These are phyloP conservation scores for Gryon sp. DNA, from an alignment of 1,140 invertebrate species.

Conservation along the genomic window DNA sequence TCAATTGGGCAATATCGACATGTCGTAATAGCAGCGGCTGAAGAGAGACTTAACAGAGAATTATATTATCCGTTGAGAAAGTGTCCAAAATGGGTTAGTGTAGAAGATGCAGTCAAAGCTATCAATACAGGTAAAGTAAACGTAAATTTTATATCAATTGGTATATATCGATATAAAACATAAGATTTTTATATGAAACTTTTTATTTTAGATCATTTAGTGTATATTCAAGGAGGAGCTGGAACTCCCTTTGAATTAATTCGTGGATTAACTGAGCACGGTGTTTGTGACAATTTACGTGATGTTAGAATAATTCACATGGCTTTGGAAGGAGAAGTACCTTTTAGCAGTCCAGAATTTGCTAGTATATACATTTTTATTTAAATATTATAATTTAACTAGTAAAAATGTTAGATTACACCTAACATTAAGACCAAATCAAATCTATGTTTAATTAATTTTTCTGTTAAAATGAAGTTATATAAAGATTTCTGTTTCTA, in stretches of 20 bases:
- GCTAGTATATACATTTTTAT: constrained; percentile 68
- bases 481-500: constrained; percentile 59
- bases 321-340: constrained; percentile 92
- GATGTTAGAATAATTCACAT: constrained; percentile 92
- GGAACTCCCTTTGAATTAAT: constrained; percentile 90
- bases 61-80: constrained; percentile 73
- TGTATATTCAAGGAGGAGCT: constrained; percentile 94
- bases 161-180: neutral
- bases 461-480: no score
- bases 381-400: no score
- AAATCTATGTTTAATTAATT: no score
- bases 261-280: constrained; percentile 89
- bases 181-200: constrained; percentile 8
- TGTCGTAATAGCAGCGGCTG: neutral
- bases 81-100: constrained; percentile 73
- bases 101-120: constrained; percentile 72
- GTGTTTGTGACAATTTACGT: constrained; percentile 84
- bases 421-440: no score
- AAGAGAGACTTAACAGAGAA: constrained; percentile 58
- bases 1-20: neutral
- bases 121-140: constrained; percentile 70
- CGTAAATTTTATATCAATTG: neutral
- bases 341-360: constrained; percentile 88
- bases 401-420: no score
- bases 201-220: constrained; percentile 85